phyloP scores from a whole-genome alignment of 2,113 vertebrate genomes.

The Actenoides hombroni region DNA sequence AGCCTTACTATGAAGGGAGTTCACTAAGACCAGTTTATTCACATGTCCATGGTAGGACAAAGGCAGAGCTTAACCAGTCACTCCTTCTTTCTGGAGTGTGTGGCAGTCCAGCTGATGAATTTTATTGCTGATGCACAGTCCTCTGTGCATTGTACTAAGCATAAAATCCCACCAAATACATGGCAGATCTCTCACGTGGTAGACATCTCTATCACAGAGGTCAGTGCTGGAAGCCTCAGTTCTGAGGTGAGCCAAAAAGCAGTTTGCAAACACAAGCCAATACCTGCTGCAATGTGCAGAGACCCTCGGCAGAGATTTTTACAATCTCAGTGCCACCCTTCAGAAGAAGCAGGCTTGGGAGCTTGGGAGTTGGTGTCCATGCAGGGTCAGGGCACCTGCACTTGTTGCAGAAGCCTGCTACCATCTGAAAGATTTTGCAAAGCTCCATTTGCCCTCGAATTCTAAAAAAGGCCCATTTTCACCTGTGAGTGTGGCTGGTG shows the following conservation, averaged over 20 bases:
- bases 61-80: not conserved
- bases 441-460: not conserved
- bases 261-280: not conserved
- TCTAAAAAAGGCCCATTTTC: not conserved
- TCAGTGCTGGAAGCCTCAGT: not conserved
- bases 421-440: not conserved
- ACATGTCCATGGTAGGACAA: not conserved
- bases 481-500: not conserved
- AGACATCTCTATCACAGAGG: not conserved
- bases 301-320: not conserved
- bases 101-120: not conserved
- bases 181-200: not conserved
- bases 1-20: not conserved
- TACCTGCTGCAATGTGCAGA: not conserved
- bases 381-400: not conserved
- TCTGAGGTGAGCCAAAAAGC: not conserved
- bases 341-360: not conserved
- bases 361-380: rapidly evolving
- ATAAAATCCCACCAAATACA: not conserved
- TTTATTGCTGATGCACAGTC: not conserved
- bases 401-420: not conserved
- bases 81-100: not conserved
- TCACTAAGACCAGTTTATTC: not conserved
- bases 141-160: not conserved
- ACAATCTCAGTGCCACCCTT: not conserved